These are phyloP conservation scores for Xestia xanthographa DNA, from an alignment of 2,888 invertebrate species.

Conservation along the genomic window DNA sequence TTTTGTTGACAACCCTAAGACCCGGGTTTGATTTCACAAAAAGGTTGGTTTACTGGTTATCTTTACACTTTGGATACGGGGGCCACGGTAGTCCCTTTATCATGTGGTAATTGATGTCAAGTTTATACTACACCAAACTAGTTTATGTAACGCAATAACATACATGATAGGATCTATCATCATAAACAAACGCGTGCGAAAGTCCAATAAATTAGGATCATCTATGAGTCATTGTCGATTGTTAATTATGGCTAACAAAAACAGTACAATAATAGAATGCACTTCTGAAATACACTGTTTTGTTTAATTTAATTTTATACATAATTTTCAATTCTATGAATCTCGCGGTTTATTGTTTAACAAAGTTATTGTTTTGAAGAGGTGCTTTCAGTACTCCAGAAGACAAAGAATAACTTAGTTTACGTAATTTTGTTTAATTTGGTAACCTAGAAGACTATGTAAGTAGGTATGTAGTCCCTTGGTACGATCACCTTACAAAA, in stretches of 20 bases:
- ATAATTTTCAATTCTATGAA: neutral
- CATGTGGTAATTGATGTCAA: neutral
- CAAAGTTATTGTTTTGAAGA: neutral
- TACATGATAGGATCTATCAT: conserved; percentile 18
- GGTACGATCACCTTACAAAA: too few relatives aligned
- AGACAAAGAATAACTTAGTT: neutral
- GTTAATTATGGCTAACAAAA: conserved; percentile 10
- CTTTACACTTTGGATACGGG: neutral
- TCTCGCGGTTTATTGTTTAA: neutral
- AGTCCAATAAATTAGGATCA: conserved; percentile 23
- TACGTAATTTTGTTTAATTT: neutral
- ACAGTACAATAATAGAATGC: neutral
- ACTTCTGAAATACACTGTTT: neutral
- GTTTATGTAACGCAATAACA: conserved; percentile 3
- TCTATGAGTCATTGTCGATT: conserved; percentile 17
- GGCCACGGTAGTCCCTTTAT: conserved; percentile 1
- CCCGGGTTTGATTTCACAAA: neutral
- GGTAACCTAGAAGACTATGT: neutral
- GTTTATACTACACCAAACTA: conserved; percentile 18
- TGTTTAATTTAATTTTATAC: neutral
- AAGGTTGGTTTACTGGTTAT: neutral
- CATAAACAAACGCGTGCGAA: conserved; percentile 36
- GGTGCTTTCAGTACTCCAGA: neutral
- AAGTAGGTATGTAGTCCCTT: too few relatives aligned
- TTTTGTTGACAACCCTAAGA: neutral